Percentiles rank a stretch among this genome's conserved stretches.
Evolutionary conservation across 2,888 invertebrate genomes (phyloP).

Genomic region (Limnephilus auricula): DNA sequence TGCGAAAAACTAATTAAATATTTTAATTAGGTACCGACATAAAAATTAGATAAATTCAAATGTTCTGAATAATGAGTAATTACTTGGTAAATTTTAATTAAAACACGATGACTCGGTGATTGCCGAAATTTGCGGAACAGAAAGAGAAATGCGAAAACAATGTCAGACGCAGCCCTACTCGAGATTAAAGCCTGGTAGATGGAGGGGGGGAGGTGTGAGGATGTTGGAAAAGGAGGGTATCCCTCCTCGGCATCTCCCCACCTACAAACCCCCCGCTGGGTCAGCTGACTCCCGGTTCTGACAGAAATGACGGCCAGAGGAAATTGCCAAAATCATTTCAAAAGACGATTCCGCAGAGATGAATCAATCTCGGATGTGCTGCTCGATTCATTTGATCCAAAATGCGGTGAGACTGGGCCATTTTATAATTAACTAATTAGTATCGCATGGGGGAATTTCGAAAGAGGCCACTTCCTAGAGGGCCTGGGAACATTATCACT

Average conservation of each 20-base stretch:
- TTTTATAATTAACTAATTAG: constrained; percentile 43
- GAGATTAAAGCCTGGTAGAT: constrained; percentile 29
- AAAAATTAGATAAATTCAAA: constrained; percentile 23
- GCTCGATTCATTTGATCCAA: constrained; percentile 45
- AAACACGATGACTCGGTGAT: constrained; percentile 54
- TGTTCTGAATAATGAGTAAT: constrained; percentile 43
- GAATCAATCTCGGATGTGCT: constrained; percentile 40
- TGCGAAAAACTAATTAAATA: constrained; percentile 24
- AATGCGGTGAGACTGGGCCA: constrained; percentile 30
- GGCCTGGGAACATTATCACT: background rate
- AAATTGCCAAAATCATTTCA: constrained; percentile 63
- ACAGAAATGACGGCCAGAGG: constrained; percentile 56
- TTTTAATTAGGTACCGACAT: constrained; percentile 26
- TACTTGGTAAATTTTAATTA: constrained; percentile 54
- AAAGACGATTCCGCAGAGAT: constrained; percentile 51
- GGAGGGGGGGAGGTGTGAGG: background rate
- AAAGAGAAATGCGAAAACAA: constrained; percentile 52
- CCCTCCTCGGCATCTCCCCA: background rate
- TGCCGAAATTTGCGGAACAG: constrained; percentile 50
- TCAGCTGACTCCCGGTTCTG: constrained; percentile 55
- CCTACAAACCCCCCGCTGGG: constrained; percentile 48
- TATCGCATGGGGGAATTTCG: background rate
- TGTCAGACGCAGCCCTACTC: constrained; percentile 55
- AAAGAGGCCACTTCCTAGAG: background rate
- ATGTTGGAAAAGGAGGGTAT: background rate